A percentile compares a stretch with the other conserved stretches of the same genome.
These are phyloP conservation scores for Muscicapa striata DNA, from an alignment of 2,797 vertebrate genomes.

Conservation along the genomic window DNA sequence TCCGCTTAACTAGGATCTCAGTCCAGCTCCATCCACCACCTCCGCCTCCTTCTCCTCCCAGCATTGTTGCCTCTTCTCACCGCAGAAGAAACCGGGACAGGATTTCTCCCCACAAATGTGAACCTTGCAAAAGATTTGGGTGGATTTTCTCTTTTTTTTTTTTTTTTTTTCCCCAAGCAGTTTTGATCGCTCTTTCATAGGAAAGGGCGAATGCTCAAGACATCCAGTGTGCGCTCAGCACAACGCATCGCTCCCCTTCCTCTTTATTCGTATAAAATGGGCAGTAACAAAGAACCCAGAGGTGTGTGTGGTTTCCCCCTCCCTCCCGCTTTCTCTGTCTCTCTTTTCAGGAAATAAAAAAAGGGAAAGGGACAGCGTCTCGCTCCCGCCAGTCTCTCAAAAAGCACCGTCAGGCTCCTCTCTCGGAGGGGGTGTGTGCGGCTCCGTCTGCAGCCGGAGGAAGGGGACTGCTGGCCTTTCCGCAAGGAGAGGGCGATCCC, in stretches of 20 bases:
- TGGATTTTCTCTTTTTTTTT: neutral
- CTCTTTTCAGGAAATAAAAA: slow-evolving; percentile 2
- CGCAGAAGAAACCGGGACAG: neutral
- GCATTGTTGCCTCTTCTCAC: slow-evolving; percentile 25
- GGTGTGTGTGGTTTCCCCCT: slow-evolving; percentile 2
- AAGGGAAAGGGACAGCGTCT: neutral
- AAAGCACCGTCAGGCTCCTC: neutral
- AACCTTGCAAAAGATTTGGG: neutral
- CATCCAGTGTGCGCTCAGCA: slow-evolving; percentile 28
- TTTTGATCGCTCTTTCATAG: slow-evolving; percentile 19
- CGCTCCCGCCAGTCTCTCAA: neutral
- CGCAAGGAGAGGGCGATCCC: neutral
- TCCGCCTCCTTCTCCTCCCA: neutral
- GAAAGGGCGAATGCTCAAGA: neutral
- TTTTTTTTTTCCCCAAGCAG: neutral
- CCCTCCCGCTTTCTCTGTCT: neutral
- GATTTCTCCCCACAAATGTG: neutral
- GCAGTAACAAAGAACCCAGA: slow-evolving; percentile 28
- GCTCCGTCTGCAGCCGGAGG: neutral
- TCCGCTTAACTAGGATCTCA: slow-evolving; percentile 54
- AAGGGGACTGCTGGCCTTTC: neutral
- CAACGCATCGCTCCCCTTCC: neutral
- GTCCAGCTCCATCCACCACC: slow-evolving; percentile 36
- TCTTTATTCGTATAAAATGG: slow-evolving; percentile 12
- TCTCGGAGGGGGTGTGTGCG: neutral